Base-by-base conservation (phyloP, 2,113 vertebrate genomes). In the Oceanodroma tethys region DNA sequence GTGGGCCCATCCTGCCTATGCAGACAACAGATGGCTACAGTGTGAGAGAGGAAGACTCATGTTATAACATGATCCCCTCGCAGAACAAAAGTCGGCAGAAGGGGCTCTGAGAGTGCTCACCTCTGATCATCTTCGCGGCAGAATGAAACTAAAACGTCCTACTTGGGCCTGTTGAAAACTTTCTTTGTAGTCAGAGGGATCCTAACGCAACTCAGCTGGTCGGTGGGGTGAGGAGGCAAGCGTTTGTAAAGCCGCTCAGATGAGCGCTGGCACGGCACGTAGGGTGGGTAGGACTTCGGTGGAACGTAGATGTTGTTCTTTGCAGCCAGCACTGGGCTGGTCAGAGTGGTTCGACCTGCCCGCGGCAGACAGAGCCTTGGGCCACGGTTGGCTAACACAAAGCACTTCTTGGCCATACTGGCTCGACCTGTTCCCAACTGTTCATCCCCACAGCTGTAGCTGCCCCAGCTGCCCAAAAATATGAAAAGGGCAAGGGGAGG, bases 331-430 rank as follows among this genome's bases (percentile, higher is more conserved):
- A 5, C 52, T 45, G 8, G 84, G 87, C 93, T 93, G 93, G 92
- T 93, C 96, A 85, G 92, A 68, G 96, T 91, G 90, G 96, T 97
- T 97, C 4, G 3, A 95, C 96, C 95, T 96, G 96, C 87, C 92
- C 60, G 36, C 0, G 1, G 87, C 90, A 96, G 96, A 93, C 96
- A 91, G 95, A 88, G 96, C 95, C 96, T 75, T 91, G 93, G 96
- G 96, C 87, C 95, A 96, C 3, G 12, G 81, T 85, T 96, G 96
- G 87, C 96, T 94, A 93, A 82, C 78, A 85, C 81, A 91, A 68
- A 94, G 76, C 78, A 29, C 73, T 87, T 81, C 47, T 71, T 80
- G 73, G 72, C 81, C 7, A 2, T 81, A 91, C 96, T 90, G 87
- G 95, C 93, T 96, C 43, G 0, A 91, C 96, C 93, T 96, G 96